phyloP scores from a whole-genome alignment of 2,113 vertebrate genomes.

The Hucho hucho region DNA sequence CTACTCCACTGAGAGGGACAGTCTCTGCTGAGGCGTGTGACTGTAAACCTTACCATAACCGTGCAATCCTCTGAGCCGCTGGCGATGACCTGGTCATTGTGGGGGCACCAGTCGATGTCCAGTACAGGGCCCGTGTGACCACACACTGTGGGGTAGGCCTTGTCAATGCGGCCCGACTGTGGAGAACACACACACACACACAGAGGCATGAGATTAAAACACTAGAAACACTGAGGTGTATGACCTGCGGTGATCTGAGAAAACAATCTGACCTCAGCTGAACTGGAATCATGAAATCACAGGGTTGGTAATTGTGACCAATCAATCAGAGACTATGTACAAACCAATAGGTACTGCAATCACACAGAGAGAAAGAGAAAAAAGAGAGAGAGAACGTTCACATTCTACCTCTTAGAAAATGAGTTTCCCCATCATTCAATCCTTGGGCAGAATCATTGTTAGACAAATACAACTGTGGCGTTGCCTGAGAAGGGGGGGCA shows the following conservation, averaged over 20 bases:
- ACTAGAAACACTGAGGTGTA: neutral
- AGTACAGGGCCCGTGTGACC: conserved; percentile 95
- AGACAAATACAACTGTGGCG: neutral
- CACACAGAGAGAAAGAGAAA: neutral
- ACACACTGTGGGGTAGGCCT: conserved; percentile 94
- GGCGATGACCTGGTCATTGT: conserved; percentile 95
- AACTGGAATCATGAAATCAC: neutral
- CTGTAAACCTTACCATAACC: conserved; percentile 81
- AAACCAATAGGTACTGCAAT: neutral
- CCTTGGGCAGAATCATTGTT: neutral
- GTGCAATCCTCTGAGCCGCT: conserved; percentile 96
- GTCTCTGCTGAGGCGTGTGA: neutral
- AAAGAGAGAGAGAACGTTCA: neutral
- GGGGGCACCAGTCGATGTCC: conserved; percentile 97
- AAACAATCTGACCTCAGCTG: neutral
- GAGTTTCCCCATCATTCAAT: neutral
- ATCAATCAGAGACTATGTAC: neutral
- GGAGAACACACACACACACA: conserved; percentile 33
- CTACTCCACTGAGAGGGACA: neutral
- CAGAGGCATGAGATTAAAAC: conserved; percentile 34
- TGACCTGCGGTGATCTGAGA: neutral
- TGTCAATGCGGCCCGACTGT: conserved; percentile 93
- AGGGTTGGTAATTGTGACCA: neutral
- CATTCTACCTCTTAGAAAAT: neutral
- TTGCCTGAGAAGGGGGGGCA: neutral